Conservation (phyloP, 2,113 vertebrate species). For the Tragelaphus buxtoni region DNA sequence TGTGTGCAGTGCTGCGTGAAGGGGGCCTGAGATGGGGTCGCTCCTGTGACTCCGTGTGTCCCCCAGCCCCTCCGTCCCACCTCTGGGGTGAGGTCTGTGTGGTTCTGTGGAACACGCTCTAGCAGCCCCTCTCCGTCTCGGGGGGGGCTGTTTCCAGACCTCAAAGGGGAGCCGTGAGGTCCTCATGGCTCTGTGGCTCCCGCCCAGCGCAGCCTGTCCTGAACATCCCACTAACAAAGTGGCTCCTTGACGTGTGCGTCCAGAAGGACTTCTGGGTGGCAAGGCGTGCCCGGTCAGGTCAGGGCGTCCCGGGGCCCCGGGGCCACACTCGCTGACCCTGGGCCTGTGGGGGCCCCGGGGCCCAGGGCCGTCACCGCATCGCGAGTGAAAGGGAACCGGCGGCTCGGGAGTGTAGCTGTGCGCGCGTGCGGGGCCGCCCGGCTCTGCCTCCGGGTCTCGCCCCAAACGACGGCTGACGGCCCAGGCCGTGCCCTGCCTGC, state of each 20-base stretch:
- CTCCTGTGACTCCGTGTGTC: fast-evolving
- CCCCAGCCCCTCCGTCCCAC: fast-evolving
- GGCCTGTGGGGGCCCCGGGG: not conserved
- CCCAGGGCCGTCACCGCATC: fast-evolving
- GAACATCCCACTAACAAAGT: not conserved
- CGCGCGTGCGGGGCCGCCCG: fast-evolving
- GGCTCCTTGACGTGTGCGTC: fast-evolving
- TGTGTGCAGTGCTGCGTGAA: fast-evolving
- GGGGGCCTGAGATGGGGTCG: fast-evolving
- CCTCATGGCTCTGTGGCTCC: fast-evolving
- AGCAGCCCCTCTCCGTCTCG: fast-evolving
- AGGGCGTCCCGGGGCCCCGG: not conserved
- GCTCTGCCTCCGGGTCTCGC: not conserved
- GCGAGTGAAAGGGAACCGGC: fast-evolving
- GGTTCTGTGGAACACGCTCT: not conserved
- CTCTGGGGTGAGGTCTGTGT: not conserved
- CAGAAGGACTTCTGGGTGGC: fast-evolving
- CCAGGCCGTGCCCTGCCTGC: not conserved
- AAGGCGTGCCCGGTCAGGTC: fast-evolving
- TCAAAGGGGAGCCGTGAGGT: fast-evolving
- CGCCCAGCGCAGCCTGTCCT: fast-evolving
- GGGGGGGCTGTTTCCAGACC: not conserved
- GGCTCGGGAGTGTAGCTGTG: fast-evolving
- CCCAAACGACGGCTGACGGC: fast-evolving
- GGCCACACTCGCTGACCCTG: not conserved